phyloP scores from a whole-genome alignment of 1,140 invertebrate species.

The Cepaea nemoralis region DNA sequence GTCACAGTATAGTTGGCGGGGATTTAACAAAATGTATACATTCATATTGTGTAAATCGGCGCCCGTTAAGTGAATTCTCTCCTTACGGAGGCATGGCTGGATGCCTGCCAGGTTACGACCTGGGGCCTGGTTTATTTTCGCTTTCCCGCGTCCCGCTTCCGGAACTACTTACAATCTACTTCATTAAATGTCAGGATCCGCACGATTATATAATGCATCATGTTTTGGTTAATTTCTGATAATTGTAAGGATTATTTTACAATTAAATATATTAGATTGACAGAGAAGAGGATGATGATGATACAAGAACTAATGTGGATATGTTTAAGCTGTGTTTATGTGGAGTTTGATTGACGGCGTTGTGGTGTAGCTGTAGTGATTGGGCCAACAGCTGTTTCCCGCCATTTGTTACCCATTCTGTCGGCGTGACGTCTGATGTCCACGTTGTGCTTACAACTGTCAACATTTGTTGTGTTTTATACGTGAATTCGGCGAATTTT shows the following conservation, averaged over 20 bases:
- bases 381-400: conserved; percentile 68
- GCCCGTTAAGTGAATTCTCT: not conserved
- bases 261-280: not conserved
- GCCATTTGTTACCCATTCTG: conserved; percentile 68
- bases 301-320: not conserved
- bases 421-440: conserved; percentile 55
- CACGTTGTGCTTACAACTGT: conserved; percentile 29
- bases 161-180: conserved; percentile 39
- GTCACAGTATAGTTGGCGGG: too few species aligned
- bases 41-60: too few species aligned
- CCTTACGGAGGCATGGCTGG: too few species aligned
- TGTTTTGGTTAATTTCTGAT: conserved; percentile 48
- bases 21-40: too few species aligned
- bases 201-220: conserved; percentile 52
- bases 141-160: conserved; percentile 66
- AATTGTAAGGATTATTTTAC: not conserved
- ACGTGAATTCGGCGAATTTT: not conserved
- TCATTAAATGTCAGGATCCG: conserved; percentile 39
- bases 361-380: conserved; percentile 49
- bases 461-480: not conserved
- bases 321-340: not conserved
- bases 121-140: conserved; percentile 54
- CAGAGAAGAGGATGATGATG: not conserved
- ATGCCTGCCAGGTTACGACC: too few species aligned
- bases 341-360: not conserved